A percentile compares a stretch with the other conserved stretches of the same genome.
Conservation (phyloP, 1,140 invertebrate genomes). For the Trissolcus basalis region DNA sequence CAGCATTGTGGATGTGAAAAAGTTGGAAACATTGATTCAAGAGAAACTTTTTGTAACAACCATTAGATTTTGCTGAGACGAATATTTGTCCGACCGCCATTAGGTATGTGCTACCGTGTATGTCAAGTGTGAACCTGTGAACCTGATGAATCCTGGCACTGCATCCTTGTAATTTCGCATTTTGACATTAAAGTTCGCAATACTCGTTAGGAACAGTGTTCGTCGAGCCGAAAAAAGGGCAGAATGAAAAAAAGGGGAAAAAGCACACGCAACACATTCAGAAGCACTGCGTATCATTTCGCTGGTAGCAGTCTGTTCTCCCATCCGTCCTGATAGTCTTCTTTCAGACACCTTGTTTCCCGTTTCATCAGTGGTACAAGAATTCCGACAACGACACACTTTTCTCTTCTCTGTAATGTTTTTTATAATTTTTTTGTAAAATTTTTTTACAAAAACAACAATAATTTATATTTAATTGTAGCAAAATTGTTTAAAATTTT, state of each 20-base stretch:
- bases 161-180: slow-evolving; percentile 56
- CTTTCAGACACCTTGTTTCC: slow-evolving; percentile 39
- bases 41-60: too few relatives aligned
- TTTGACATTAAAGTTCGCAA: slow-evolving; percentile 58
- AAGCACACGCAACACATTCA: slow-evolving; percentile 11
- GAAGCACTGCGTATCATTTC: slow-evolving; percentile 35
- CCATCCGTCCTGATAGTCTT: slow-evolving; percentile 40
- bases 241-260: slow-evolving; percentile 32
- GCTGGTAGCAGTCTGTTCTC: slow-evolving; percentile 42
- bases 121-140: slow-evolving; percentile 62
- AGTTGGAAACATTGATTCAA: too few relatives aligned
- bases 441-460: too few relatives aligned
- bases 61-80: slow-evolving; percentile 9
- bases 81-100: slow-evolving; percentile 67
- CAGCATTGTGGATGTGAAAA: too few relatives aligned
- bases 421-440: too few relatives aligned
- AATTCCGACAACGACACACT: slow-evolving; percentile 5
- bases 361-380: slow-evolving; percentile 34
- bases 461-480: too few relatives aligned
- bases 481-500: too few relatives aligned
- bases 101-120: slow-evolving; percentile 66
- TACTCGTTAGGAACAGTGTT: slow-evolving; percentile 50
- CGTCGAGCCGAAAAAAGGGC: slow-evolving; percentile 34
- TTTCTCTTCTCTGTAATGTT: too few relatives aligned
- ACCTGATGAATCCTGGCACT: slow-evolving; percentile 63